phyloP scores from a whole-genome alignment of 2,113 vertebrate genomes.

The Pithys albifrons region DNA sequence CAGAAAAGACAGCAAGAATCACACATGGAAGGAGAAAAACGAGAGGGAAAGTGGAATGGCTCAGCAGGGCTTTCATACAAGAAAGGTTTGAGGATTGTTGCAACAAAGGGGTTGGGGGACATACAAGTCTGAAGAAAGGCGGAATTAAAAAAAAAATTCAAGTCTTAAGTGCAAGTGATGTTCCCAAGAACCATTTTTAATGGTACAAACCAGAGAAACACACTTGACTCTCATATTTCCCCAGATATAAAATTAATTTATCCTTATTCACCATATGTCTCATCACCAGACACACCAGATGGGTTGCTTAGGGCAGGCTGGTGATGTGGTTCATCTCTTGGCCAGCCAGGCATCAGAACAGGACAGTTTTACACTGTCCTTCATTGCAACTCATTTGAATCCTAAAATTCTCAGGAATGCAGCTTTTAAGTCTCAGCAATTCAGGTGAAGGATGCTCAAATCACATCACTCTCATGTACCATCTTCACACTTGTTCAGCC shows the following conservation, averaged over 20 bases:
- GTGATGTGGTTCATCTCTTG: not conserved
- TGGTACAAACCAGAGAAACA: not conserved
- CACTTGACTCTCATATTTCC: not conserved
- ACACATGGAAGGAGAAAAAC: conserved; percentile 48
- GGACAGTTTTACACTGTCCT: not conserved
- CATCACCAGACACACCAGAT: not conserved
- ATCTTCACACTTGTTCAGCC: not conserved
- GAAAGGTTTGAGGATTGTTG: not conserved
- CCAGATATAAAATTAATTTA: not conserved
- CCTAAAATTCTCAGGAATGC: conserved; percentile 34
- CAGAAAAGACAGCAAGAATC: conserved; percentile 10
- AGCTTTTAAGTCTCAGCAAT: not conserved
- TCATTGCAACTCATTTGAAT: not conserved
- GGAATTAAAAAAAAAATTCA: not conserved
- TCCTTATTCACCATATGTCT: accelerated
- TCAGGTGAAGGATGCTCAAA: not conserved
- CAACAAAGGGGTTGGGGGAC: not conserved
- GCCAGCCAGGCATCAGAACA: not conserved
- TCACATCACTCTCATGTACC: not conserved
- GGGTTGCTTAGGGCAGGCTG: not conserved
- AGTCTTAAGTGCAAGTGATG: conserved; percentile 26
- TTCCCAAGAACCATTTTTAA: conserved; percentile 24
- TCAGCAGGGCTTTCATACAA: conserved; percentile 14
- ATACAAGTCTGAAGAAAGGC: conserved; percentile 40
- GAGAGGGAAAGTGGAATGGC: conserved; percentile 39